Evolutionary conservation across 2,797 vertebrate species (phyloP).

Genomic region (Epinephelus coioides): DNA sequence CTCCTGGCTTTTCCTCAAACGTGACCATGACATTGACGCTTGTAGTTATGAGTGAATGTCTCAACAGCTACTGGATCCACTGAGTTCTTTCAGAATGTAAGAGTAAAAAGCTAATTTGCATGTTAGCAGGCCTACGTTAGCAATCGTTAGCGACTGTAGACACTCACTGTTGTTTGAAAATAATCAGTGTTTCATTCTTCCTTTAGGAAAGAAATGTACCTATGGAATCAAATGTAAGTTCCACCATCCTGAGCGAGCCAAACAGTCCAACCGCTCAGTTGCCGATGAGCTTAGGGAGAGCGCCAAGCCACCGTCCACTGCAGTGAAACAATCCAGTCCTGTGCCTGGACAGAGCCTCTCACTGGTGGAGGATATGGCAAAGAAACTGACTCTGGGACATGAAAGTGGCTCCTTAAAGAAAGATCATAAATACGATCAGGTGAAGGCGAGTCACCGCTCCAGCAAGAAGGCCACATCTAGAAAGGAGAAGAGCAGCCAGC

Average conservation of each 20-base stretch:
- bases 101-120: too few species aligned
- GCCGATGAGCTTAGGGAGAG: conserved; percentile 93
- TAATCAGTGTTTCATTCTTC: background rate
- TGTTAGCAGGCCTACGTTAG: too few species aligned
- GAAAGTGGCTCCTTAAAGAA: conserved; percentile 56
- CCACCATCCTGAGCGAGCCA: conserved; percentile 92
- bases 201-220: conserved; percentile 95
- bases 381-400: conserved; percentile 72
- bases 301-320: conserved; percentile 85
- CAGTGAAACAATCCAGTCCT: conserved; percentile 45
- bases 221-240: conserved; percentile 97
- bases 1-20: too few species aligned
- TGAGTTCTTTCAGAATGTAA: too few species aligned
- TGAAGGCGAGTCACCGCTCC: conserved; percentile 58
- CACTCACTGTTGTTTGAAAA: background rate
- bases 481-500: conserved; percentile 61
- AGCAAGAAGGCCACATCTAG: conserved; percentile 57
- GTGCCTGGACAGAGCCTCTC: conserved; percentile 51
- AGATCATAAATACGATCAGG: conserved; percentile 59
- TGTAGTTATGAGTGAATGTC: too few species aligned
- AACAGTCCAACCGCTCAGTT: conserved; percentile 90
- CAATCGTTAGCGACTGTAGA: too few species aligned
- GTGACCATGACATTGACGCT: too few species aligned
- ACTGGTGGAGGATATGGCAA: conserved; percentile 78
- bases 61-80: too few species aligned